These are phyloP conservation scores for Typhlichthys subterraneus DNA, from an alignment of 2,797 vertebrate species.

Conservation along the genomic window DNA sequence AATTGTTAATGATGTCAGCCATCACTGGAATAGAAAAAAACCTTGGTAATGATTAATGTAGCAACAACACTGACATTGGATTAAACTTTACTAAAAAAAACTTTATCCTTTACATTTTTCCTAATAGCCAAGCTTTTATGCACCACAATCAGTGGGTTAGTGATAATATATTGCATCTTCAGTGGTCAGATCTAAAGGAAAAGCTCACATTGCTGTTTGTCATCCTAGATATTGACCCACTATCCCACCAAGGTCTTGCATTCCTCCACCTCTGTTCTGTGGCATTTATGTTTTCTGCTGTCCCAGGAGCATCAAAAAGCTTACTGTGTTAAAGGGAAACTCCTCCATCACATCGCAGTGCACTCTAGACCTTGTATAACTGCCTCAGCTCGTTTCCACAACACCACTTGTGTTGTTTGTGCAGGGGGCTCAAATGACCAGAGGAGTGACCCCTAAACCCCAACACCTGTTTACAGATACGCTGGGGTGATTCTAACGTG, in stretches of 20 bases:
- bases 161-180: slow-evolving; percentile 2
- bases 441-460: too few relatives aligned
- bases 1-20: too few relatives aligned
- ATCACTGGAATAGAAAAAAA: too few relatives aligned
- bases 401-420: too few relatives aligned
- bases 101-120: slow-evolving; percentile 49
- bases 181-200: not conserved
- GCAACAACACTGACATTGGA: slow-evolving; percentile 87
- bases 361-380: too few relatives aligned
- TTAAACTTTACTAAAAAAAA: slow-evolving; percentile 43
- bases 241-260: slow-evolving; percentile 12
- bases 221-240: slow-evolving; percentile 38
- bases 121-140: slow-evolving; percentile 30
- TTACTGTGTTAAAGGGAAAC: too few relatives aligned
- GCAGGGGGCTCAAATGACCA: too few relatives aligned
- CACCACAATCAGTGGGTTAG: slow-evolving; percentile 17
- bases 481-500: too few relatives aligned
- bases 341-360: too few relatives aligned
- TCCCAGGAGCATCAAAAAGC: slow-evolving; percentile 11
- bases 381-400: too few relatives aligned
- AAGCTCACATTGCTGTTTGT: slow-evolving; percentile 17
- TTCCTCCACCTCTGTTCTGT: not conserved
- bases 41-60: slow-evolving; percentile 25
- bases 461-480: too few relatives aligned
- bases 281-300: slow-evolving; percentile 7